A percentile compares a stretch with the other conserved stretches of the same genome.
These are phyloP conservation scores for Typhlichthys eigenmanni DNA, from an alignment of 2,797 vertebrate genomes.

Conservation along the genomic window DNA sequence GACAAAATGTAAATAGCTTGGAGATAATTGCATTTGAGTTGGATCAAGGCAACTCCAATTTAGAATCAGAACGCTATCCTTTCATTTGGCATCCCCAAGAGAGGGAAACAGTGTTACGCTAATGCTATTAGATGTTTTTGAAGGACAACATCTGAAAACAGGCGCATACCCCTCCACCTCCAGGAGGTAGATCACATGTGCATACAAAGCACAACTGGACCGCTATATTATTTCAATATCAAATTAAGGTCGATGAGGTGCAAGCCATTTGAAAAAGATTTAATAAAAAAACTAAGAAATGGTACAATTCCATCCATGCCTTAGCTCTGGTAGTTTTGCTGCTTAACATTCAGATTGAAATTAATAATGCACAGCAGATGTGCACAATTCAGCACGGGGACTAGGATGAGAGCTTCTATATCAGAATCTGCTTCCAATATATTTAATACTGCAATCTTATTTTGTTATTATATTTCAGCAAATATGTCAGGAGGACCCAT, in stretches of 20 bases:
- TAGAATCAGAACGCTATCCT: slow-evolving; percentile 64
- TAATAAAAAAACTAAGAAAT: neutral
- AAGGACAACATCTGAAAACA: slow-evolving; percentile 57
- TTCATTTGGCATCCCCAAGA: slow-evolving; percentile 57
- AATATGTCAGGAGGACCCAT: slow-evolving; percentile 22
- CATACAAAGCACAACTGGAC: neutral
- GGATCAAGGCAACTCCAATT: slow-evolving; percentile 69
- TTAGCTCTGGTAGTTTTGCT: slow-evolving; percentile 22
- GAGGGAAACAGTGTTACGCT: slow-evolving; percentile 41
- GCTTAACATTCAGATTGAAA: slow-evolving; percentile 37
- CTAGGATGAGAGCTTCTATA: neutral
- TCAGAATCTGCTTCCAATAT: slow-evolving; percentile 16
- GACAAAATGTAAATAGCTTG: slow-evolving; percentile 74
- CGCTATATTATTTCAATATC: no score
- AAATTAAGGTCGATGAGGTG: no score
- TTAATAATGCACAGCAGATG: slow-evolving; percentile 50
- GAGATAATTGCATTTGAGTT: slow-evolving; percentile 74
- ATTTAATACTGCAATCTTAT: slow-evolving; percentile 30
- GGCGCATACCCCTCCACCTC: slow-evolving; percentile 29
- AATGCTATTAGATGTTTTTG: slow-evolving; percentile 54
- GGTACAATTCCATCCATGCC: slow-evolving; percentile 22
- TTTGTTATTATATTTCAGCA: slow-evolving; percentile 22
- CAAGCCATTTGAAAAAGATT: no score
- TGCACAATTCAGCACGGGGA: neutral
- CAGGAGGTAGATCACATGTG: neutral